Evolutionary conservation across 1,140 invertebrate genomes (phyloP).

Genomic region (Drosophila rhopaloa): DNA sequence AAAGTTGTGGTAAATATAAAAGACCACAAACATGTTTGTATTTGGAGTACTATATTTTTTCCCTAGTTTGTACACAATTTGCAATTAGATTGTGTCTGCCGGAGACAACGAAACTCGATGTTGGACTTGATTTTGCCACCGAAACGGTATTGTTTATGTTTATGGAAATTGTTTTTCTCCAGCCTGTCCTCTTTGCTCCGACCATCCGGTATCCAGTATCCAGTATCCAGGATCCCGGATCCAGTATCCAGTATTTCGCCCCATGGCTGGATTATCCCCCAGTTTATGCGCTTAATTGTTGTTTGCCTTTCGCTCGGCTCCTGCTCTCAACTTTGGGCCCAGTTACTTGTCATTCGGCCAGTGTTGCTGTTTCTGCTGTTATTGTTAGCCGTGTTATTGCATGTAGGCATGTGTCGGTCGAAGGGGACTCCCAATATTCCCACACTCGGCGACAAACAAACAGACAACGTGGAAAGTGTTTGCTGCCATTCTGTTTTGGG

Average conservation of each 20-base stretch:
- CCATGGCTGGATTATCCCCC: slow-evolving; percentile 59
- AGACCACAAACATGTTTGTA: too few relatives aligned
- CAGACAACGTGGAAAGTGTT: slow-evolving; percentile 20
- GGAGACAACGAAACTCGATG: slow-evolving; percentile 2
- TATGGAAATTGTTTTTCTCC: slow-evolving; percentile 72
- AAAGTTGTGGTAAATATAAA: too few relatives aligned
- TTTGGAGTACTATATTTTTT: not conserved
- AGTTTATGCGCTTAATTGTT: slow-evolving; percentile 75
- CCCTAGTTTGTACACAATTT: slow-evolving; percentile 49
- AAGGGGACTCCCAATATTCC: not conserved
- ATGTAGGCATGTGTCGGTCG: not conserved
- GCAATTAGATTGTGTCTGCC: slow-evolving; percentile 64
- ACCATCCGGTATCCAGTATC: not conserved
- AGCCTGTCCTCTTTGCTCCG: not conserved
- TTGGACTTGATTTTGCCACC: slow-evolving; percentile 67
- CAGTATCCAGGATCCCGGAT: not conserved
- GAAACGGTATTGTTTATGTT: slow-evolving; percentile 71
- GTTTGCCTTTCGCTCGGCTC: slow-evolving; percentile 54
- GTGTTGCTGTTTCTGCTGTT: slow-evolving; percentile 8
- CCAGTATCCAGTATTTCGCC: not conserved
- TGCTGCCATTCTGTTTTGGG: slow-evolving; percentile 26
- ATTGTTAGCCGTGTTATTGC: slow-evolving; percentile 19
- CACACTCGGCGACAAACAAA: slow-evolving; percentile 1
- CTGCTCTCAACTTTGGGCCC: slow-evolving; percentile 17
- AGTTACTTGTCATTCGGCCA: slow-evolving; percentile 13